Base-by-base conservation (phyloP, 2,888 invertebrate genomes). In the Miltochrista miniata region DNA sequence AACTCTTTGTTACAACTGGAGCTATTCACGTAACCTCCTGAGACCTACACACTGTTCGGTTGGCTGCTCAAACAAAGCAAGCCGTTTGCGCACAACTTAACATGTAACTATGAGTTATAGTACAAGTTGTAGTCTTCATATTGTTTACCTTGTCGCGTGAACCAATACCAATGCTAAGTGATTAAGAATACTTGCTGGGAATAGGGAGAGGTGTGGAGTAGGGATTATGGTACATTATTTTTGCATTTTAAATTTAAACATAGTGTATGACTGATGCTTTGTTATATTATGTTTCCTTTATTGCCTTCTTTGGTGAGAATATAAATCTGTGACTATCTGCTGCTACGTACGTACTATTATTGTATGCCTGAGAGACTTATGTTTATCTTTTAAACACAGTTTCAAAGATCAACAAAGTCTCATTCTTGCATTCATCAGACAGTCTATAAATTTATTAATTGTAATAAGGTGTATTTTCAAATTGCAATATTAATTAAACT, bases 81-180 rank as follows among this genome's bases (percentile, higher is more conserved):
- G 54, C 61, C 68, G 76, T 80, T 83, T 79, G 80, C 79, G 61
- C 61, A 61, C 65, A 71, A 70, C 65, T 74, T 75, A 24, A 79
- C 74, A 76, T 68, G 76, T 72, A 70, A 67, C 72, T 74, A 76
- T 90, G 88, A 90, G 79, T 91, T 90, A 90, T 90, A 81, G 90
- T 81, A 76, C 82, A 88, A 92, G 83, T 92, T 88, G 76, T 81
- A 78, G 76, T 83, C 85, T 83, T 91, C 90, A 88, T 90, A 91
- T 88, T 91, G 91, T 91, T 91, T 91, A 90, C 91, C 90, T 89
- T 90, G 90, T 90, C 90, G 83, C 78, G 81, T 73, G 75, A 80
- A 73, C 86, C 83, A 81, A 85, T 85, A 85, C 87, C 87, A 85
- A 84, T 90, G 87, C 85, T 89, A 91, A 91, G 90, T 91, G 91